phyloP scores from a whole-genome alignment of 2,113 vertebrate species.

The Odocoileus virginianus region DNA sequence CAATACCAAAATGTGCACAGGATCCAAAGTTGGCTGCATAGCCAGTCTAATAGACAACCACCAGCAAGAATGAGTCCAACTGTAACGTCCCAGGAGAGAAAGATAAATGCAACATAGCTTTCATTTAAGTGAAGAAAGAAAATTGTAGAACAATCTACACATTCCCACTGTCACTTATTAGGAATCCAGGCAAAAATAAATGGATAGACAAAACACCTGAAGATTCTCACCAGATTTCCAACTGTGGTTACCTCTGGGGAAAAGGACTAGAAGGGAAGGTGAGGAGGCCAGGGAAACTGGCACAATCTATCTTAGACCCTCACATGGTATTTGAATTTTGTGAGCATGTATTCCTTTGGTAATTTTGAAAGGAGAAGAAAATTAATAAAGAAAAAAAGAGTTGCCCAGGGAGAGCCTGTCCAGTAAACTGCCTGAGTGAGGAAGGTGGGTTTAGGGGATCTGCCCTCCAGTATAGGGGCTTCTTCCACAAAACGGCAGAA shows the following conservation, averaged over 20 bases:
- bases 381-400: neutral
- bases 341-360: neutral
- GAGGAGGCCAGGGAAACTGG: no score
- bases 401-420: neutral
- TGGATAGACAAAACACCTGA: neutral
- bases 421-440: neutral
- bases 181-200: neutral
- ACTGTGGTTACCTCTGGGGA: neutral
- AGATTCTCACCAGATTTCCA: neutral
- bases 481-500: neutral
- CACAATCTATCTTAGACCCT: neutral
- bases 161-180: neutral
- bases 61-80: neutral
- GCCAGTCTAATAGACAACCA: neutral
- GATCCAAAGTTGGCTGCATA: rapidly evolving
- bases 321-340: neutral
- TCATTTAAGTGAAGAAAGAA: neutral
- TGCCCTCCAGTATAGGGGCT: neutral
- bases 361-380: neutral
- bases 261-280: neutral
- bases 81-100: neutral
- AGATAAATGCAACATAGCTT: neutral
- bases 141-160: neutral
- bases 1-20: neutral
- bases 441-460: neutral